These are phyloP conservation scores for Oasisia sp. DNA, from an alignment of 2,888 invertebrate species.

Conservation along the genomic window DNA sequence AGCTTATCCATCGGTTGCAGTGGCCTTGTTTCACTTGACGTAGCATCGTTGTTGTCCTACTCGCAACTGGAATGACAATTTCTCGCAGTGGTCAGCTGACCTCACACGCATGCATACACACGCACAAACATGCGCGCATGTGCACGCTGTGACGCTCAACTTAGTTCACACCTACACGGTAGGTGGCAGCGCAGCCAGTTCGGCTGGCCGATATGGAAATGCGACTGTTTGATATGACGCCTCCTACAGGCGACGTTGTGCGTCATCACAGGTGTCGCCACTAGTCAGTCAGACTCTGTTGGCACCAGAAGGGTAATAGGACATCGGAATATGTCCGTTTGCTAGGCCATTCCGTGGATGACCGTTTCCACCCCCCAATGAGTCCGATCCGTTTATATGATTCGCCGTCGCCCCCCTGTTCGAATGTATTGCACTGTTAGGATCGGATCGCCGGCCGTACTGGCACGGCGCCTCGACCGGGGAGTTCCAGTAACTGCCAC, in stretches of 20 bases:
- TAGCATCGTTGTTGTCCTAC: background rate
- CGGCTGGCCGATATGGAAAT: background rate
- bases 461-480: background rate
- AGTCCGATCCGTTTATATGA: background rate
- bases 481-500: background rate
- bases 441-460: background rate
- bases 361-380: background rate
- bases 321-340: conserved; percentile 4
- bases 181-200: background rate
- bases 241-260: background rate
- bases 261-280: background rate
- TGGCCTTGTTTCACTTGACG: background rate
- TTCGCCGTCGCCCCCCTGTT: background rate
- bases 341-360: background rate
- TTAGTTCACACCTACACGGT: background rate
- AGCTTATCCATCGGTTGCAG: background rate
- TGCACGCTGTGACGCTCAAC: background rate
- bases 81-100: background rate
- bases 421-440: conserved; percentile 13
- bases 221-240: conserved; percentile 2
- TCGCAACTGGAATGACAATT: background rate
- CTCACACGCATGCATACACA: background rate
- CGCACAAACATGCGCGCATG: background rate
- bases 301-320: background rate
- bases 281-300: background rate